A percentile compares a stretch with the other conserved stretches of the same genome.
These are phyloP conservation scores for Argynnis bischoffii DNA, from an alignment of 2,888 invertebrate genomes.

Conservation along the genomic window DNA sequence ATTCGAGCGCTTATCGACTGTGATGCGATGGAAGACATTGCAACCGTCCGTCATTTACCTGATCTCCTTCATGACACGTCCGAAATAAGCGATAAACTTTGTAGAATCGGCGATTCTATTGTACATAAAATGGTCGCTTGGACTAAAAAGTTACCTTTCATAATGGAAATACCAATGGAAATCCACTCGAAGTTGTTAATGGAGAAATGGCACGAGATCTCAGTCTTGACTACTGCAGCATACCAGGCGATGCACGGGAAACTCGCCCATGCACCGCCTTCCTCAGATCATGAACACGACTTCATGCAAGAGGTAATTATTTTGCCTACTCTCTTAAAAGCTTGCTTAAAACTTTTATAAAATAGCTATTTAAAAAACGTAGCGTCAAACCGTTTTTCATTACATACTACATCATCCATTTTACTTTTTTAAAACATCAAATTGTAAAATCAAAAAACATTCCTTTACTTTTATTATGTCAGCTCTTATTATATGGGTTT, in stretches of 20 bases:
- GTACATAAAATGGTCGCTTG: constrained; percentile 99
- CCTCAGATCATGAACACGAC: constrained; percentile 86
- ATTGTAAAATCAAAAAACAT: background rate
- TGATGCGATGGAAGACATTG: constrained; percentile 98
- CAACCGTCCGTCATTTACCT: constrained; percentile 94
- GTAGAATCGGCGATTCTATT: constrained; percentile 98
- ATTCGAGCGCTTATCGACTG: constrained; percentile 96
- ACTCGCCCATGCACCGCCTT: constrained; percentile 71
- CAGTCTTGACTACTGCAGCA: constrained; percentile 96
- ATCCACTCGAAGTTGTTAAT: constrained; percentile 97
- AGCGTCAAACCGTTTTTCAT: too few species aligned
- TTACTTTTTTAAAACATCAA: too few species aligned
- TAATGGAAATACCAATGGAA: constrained; percentile 97
- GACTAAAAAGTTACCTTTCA: constrained; percentile 99
- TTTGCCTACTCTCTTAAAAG: background rate
- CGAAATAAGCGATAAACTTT: constrained; percentile 94
- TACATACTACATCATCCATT: too few species aligned
- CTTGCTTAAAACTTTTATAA: too few species aligned
- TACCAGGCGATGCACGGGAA: constrained; percentile 95
- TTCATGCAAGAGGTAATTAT: constrained; percentile 91
- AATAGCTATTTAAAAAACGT: too few species aligned
- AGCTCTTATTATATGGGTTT: background rate
- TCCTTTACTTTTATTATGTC: background rate
- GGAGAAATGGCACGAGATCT: constrained; percentile 98
- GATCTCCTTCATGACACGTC: constrained; percentile 95